phyloP scores from a whole-genome alignment of 2,797 vertebrate species.

The Sebastes baramenuke region DNA sequence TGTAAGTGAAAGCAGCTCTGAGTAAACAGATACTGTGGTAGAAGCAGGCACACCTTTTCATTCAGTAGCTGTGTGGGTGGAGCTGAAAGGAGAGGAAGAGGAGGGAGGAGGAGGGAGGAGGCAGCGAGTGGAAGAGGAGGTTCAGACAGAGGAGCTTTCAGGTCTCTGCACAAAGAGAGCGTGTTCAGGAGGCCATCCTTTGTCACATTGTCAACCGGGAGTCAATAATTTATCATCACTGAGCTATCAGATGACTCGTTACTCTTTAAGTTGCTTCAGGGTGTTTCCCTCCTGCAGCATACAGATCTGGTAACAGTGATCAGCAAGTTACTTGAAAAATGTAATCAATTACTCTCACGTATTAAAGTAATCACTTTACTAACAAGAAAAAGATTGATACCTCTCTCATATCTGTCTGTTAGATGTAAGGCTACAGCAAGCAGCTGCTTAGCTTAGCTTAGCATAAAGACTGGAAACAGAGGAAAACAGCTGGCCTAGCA shows the following conservation, averaged over 20 bases:
- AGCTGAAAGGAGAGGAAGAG: neutral
- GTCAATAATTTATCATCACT: constrained; percentile 70
- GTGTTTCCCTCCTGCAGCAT: neutral
- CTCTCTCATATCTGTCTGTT: too few species aligned
- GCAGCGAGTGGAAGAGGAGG: constrained; percentile 28
- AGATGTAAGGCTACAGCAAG: too few species aligned
- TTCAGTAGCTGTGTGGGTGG: constrained; percentile 61
- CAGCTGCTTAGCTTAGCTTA: neutral
- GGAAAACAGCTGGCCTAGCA: too few species aligned
- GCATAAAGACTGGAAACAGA: neutral
- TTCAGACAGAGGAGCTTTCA: constrained; percentile 61
- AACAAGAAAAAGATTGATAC: neutral
- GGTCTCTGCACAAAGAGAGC: constrained; percentile 51
- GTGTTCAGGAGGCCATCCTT: constrained; percentile 48
- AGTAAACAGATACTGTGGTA: constrained; percentile 64
- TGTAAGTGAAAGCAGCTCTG: constrained; percentile 51
- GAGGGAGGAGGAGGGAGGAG: neutral
- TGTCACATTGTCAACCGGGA: constrained; percentile 54
- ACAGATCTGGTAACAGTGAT: neutral
- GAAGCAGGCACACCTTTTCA: constrained; percentile 64
- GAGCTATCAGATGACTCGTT: constrained; percentile 38
- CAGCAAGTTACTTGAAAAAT: neutral
- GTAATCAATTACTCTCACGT: neutral
- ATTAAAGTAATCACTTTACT: neutral
- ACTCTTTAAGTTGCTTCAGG: neutral